A percentile compares a stretch with the other conserved stretches of the same genome.
Conservation (phyloP, 2,888 invertebrate species). For the Neoascia interrupta region DNA sequence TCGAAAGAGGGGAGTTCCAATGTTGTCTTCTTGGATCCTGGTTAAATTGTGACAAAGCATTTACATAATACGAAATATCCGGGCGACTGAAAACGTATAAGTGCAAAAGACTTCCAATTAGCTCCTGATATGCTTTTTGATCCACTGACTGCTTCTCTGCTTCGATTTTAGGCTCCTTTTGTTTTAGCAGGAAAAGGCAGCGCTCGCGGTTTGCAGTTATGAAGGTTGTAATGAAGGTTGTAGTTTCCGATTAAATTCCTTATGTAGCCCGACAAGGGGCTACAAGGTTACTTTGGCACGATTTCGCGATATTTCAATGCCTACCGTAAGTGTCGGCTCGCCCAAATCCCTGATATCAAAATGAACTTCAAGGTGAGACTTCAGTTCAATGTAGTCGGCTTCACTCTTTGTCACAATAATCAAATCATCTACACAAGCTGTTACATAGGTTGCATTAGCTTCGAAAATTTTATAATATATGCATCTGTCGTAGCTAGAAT, state of each 20-base stretch:
- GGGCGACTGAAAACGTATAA: too few relatives aligned
- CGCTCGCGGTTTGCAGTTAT: conserved; percentile 7
- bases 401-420: neutral
- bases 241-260: neutral
- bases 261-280: neutral
- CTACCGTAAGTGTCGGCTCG: neutral
- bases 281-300: neutral
- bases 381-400: neutral
- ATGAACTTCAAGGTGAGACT: neutral
- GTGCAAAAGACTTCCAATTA: conserved; percentile 17
- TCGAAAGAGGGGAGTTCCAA: conserved; percentile 1
- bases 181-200: conserved; percentile 3
- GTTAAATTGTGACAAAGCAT: conserved; percentile 6
- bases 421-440: conserved; percentile 9
- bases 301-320: neutral
- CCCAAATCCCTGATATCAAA: too few relatives aligned
- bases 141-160: conserved; percentile 5
- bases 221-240: neutral
- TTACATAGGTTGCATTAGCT: neutral
- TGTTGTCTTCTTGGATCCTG: neutral
- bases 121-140: neutral
- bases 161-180: conserved; percentile 5
- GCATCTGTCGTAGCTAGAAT: neutral
- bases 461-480: neutral
- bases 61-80: conserved; percentile 15